Base-by-base conservation (phyloP, 2,888 invertebrate genomes). In the Chelonus formosanus region DNA sequence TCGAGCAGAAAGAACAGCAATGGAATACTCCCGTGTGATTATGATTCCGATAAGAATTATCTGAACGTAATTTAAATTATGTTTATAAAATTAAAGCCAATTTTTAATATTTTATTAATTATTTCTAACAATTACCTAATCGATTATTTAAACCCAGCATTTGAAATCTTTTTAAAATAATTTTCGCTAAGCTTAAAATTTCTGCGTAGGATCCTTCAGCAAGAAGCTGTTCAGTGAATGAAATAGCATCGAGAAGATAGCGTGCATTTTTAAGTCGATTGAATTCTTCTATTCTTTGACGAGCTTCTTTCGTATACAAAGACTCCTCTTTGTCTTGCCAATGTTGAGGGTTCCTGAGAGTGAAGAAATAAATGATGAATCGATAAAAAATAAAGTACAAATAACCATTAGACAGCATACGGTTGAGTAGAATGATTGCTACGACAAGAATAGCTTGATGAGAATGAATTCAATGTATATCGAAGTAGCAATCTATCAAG, bases 1-100 rank as follows among this genome's bases (percentile, higher is more conserved):
- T 91, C 0, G 94, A 93, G 78, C 93, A 94, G 84, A 93, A 93
- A 35, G 91, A 88, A 80, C 93, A 94, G 78, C 93, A 94, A 82
- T 93, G 93, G 85, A 87, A 93, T 73, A 89, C 88, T 0, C 93
- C 94, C 56, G 85, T 86, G 81, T 93, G 93, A 0, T 89, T 63
- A 35, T 71, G 67, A 4, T 65, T 63, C n/a, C 71, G 61, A 50
- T 58, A 63, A 62, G 55, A 53, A 68, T 67, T 57, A 62, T 71
- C 71, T 74, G 20, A 65, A 66, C 20, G 36, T n/a, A 56, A 63
- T 54, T 60, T 8, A 63, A 67, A 55, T 44, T 40, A 40, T n/a
- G 7, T n/a, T 3, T 45, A 3, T 45, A 45, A 7, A 3, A 1
- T n/a, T 45, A 5, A 7, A 45, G n/a, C 3, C 5, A 45, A 20